A percentile compares a stretch with the other conserved stretches of the same genome.
phyloP scores from a whole-genome alignment of 2,888 invertebrate genomes.

The Herminia tarsipennalis region DNA sequence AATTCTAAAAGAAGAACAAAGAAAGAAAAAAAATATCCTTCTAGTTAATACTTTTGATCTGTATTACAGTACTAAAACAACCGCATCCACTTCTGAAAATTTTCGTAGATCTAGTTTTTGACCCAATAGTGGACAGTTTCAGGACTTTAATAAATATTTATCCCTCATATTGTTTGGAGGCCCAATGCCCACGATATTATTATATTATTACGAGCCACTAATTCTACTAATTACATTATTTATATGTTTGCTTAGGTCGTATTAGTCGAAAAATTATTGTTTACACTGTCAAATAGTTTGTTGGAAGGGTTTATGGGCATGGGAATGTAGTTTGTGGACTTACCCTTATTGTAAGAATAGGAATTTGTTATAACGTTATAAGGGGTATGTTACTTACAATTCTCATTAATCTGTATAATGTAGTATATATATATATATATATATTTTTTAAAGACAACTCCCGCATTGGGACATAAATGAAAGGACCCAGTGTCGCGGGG shows the following conservation, averaged over 20 bases:
- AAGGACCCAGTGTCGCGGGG: no score
- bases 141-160: conserved; percentile 82
- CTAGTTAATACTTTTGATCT: no score
- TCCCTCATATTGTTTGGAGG: conserved; percentile 74
- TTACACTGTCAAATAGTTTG: conserved; percentile 15
- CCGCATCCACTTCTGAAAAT: conserved; percentile 49
- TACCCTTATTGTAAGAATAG: no score
- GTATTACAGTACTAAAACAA: conserved; percentile 14
- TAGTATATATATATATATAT: no score
- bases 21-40: no score
- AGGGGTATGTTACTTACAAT: no score
- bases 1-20: no score
- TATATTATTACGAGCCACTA: conserved; percentile 45
- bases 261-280: conserved; percentile 37
- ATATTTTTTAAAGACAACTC: no score
- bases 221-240: conserved; percentile 75
- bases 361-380: no score
- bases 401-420: no score
- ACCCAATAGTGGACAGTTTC: conserved; percentile 80
- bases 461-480: no score
- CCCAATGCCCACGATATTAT: conserved; percentile 57
- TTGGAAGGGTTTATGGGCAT: background rate
- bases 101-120: conserved; percentile 43
- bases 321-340: background rate
- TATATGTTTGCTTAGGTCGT: conserved; percentile 72